Conservation (phyloP, 1,140 invertebrate species). For the Aphaenogaster rudis region DNA sequence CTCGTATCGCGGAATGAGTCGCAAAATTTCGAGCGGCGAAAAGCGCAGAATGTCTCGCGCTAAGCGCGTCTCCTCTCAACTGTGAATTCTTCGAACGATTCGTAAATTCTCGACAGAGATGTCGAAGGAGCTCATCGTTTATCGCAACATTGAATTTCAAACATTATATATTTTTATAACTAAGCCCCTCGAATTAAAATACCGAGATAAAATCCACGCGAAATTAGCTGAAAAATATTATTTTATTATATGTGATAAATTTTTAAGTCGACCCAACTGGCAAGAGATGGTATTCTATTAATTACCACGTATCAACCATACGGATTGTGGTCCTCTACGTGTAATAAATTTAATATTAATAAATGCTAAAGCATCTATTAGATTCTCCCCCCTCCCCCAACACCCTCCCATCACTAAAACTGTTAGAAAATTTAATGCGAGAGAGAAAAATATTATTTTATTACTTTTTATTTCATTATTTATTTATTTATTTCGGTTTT, state of each 20-base stretch:
- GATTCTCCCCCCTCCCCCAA: too few species aligned
- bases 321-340: too few species aligned
- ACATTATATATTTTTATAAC: background rate
- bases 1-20: constrained; percentile 10
- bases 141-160: background rate
- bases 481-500: background rate
- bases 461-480: background rate
- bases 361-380: too few species aligned
- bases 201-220: background rate
- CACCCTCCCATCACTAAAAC: too few species aligned
- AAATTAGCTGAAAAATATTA: background rate
- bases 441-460: background rate
- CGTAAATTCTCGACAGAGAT: background rate
- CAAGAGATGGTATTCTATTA: too few species aligned
- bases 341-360: too few species aligned
- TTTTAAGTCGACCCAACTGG: too few species aligned
- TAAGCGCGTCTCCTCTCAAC: background rate
- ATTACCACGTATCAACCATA: too few species aligned
- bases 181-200: background rate
- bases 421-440: too few species aligned
- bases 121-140: background rate
- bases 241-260: background rate
- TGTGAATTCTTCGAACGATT: background rate
- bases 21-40: background rate
- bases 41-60: background rate